phyloP scores from a whole-genome alignment of 2,797 vertebrate species.

The Chelon labrosus region DNA sequence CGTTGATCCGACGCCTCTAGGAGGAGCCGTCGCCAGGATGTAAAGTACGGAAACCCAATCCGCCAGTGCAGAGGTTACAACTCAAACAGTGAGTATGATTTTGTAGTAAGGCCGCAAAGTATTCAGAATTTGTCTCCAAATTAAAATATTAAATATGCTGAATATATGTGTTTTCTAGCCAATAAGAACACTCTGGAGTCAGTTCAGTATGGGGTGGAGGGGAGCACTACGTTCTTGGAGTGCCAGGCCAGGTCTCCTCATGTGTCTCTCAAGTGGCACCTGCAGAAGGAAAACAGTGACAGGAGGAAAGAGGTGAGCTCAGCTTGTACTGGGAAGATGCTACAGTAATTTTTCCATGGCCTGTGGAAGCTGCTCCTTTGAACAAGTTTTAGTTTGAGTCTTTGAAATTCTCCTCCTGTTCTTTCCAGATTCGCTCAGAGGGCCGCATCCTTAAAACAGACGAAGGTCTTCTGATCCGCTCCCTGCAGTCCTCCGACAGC shows the following conservation, averaged over 20 bases:
- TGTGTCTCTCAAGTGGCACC: constrained; percentile 95
- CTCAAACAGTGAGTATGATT: constrained; percentile 89
- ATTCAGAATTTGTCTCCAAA: not conserved
- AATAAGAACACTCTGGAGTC: constrained; percentile 94
- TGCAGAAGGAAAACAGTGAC: constrained; percentile 96
- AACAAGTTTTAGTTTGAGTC: not conserved
- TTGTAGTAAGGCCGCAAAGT: not conserved
- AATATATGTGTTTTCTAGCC: constrained; percentile 76
- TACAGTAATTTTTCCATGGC: not conserved
- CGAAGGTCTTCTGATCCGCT: constrained; percentile 94
- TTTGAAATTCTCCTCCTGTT: not conserved
- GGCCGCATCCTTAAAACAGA: constrained; percentile 94
- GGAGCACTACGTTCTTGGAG: constrained; percentile 96
- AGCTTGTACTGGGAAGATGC: not conserved
- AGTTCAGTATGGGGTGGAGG: constrained; percentile 95
- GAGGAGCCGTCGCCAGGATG: constrained; percentile 95
- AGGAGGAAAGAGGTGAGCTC: constrained; percentile 93
- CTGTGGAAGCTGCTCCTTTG: not conserved
- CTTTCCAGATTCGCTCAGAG: constrained; percentile 86
- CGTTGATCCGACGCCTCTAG: constrained; percentile 79
- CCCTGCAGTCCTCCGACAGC: constrained; percentile 91
- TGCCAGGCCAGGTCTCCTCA: constrained; percentile 97
- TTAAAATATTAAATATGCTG: not conserved
- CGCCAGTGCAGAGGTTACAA: constrained; percentile 98
- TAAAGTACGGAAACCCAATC: constrained; percentile 97